Evolutionary conservation across 2,888 invertebrate species (phyloP), one percentile per base, ranked within the genome.

Genomic region (Pantelozetes paolii): DNA sequence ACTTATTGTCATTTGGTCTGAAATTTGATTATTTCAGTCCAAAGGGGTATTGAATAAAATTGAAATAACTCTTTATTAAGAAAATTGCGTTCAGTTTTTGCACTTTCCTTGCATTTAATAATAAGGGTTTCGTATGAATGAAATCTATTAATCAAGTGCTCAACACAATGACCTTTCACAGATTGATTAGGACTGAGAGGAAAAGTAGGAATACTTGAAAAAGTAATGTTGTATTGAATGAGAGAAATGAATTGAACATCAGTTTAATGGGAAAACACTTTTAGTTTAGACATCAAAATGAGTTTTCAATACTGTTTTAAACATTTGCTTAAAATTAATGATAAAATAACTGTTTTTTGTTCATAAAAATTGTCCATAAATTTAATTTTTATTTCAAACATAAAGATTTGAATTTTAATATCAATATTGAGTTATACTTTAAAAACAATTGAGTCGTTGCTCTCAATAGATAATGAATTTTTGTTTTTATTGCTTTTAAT

Each of bases 241-340:
- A 67, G 32, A 40, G 67, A 36, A 67, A 23, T 40, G 67, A 67
- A 67, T 20, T 20, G 40, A n/a, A 40, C 67, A 40, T 67, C 40
- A 67, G 32, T 67, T 67, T 67, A 67, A 67, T 67, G 67, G 42
- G 15, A n/a, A 20, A 36, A 67, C 40, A 67, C 67, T 67, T 67
- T 67, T 67, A 67, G 59, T 54, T n/a, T n/a, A n/a, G n/a, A n/a
- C n/a, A n/a, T n/a, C n/a, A n/a, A n/a, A n/a, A n/a, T n/a, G n/a
- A n/a, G n/a, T n/a, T n/a, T n/a, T n/a, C n/a, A n/a, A n/a, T n/a
- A n/a, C n/a, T n/a, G n/a, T n/a, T n/a, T n/a, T n/a, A n/a, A n/a
- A n/a, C n/a, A n/a, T n/a, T n/a, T n/a, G n/a, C n/a, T n/a, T n/a
- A n/a, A n/a, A n/a, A n/a, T n/a, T n/a, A n/a, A n/a, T n/a, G n/a